Conservation (phyloP, 92 coral and sea anemone species). For the Isaurus tuberculatus region DNA sequence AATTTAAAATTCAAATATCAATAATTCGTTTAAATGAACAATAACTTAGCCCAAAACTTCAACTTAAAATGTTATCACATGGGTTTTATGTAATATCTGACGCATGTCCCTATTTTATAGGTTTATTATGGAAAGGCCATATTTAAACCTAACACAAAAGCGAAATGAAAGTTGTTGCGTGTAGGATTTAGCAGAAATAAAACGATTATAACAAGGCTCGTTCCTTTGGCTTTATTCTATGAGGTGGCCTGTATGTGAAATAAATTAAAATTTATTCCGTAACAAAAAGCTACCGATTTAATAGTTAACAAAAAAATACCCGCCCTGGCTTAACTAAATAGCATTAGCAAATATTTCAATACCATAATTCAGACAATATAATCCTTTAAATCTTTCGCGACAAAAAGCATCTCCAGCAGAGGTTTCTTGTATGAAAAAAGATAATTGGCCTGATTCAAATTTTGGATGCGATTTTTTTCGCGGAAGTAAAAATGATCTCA, state of each 20-base stretch:
- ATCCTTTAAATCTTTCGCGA: too few relatives aligned
- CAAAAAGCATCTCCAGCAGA: too few relatives aligned
- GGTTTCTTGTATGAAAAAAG: too few relatives aligned
- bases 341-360: too few relatives aligned
- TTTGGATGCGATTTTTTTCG: too few relatives aligned
- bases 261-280: not conserved
- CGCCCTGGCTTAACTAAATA: not conserved
- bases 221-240: constrained; percentile 5
- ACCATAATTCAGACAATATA: too few relatives aligned
- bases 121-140: not conserved
- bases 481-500: too few relatives aligned
- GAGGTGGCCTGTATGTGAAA: not conserved
- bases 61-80: not conserved
- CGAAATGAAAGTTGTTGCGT: not conserved
- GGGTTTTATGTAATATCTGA: not conserved
- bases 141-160: not conserved
- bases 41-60: not conserved
- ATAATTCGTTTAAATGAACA: not conserved
- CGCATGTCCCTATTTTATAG: not conserved
- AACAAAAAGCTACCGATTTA: not conserved
- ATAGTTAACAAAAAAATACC: not conserved
- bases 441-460: too few relatives aligned
- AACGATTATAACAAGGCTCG: not conserved
- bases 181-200: not conserved
- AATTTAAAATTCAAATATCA: not conserved